Percentiles rank a stretch among this genome's conserved stretches.
Conservation (phyloP, 2,113 vertebrate genomes). For the Nothoprocta pentlandii region DNA sequence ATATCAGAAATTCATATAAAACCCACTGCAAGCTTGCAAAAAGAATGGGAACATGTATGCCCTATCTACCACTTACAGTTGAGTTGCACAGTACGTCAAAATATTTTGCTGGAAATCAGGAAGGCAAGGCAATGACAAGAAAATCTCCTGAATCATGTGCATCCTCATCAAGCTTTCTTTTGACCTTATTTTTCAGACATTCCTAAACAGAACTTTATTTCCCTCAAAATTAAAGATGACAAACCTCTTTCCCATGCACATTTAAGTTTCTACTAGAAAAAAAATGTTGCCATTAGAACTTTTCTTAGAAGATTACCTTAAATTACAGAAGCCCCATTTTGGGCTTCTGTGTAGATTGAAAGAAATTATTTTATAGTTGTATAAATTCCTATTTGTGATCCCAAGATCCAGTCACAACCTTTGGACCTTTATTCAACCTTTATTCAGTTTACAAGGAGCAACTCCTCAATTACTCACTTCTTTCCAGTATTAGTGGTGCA, state of each 20-base stretch:
- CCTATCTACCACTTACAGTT: not conserved
- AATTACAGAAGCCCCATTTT: not conserved
- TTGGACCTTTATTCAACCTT: not conserved
- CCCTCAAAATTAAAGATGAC: not conserved
- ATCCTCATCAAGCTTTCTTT: not conserved
- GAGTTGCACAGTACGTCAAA: not conserved
- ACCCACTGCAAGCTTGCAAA: not conserved
- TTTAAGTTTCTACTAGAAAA: not conserved
- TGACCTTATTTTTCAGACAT: not conserved
- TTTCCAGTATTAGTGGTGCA: not conserved
- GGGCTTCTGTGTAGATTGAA: not conserved
- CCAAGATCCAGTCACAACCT: not conserved
- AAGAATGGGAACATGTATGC: not conserved
- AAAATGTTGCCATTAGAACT: not conserved
- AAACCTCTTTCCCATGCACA: not conserved
- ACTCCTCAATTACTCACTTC: not conserved
- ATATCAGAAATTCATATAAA: not conserved
- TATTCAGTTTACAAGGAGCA: not conserved
- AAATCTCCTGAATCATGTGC: not conserved
- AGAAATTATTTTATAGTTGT: not conserved
- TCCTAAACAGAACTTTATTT: not conserved
- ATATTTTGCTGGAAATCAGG: not conserved
- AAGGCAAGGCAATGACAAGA: rapidly evolving
- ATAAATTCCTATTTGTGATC: not conserved
- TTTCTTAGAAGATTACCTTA: not conserved